phyloP scores from a whole-genome alignment of 2,888 invertebrate species.

The Diarsia mendica region DNA sequence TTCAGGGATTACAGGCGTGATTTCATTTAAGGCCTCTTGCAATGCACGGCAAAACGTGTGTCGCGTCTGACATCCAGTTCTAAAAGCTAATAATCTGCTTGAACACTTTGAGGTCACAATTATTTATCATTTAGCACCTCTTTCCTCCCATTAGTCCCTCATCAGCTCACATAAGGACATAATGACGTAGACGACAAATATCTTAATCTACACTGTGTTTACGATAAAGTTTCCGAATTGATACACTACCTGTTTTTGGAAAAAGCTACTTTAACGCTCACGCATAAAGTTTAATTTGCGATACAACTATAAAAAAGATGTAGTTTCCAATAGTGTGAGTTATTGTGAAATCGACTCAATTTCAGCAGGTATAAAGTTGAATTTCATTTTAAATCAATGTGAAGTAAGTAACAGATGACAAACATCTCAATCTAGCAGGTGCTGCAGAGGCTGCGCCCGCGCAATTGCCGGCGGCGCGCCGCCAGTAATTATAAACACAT shows the following conservation, averaged over 20 bases:
- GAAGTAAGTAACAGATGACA: conserved; percentile 34
- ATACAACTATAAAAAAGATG: background rate
- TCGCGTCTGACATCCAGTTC: no score
- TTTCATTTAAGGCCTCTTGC: background rate
- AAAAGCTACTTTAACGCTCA: background rate
- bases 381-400: background rate
- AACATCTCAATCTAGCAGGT: conserved; percentile 64
- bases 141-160: conserved; percentile 30
- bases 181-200: conserved; percentile 54
- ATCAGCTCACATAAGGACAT: conserved; percentile 30
- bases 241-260: background rate
- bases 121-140: conserved; percentile 42
- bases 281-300: background rate
- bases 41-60: background rate
- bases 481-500: conserved; percentile 68
- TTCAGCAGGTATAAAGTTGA: background rate
- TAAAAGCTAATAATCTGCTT: no score
- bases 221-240: background rate
- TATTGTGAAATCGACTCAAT: background rate
- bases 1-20: no score
- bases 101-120: conserved; percentile 3
- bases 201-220: conserved; percentile 46
- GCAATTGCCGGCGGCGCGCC: conserved; percentile 54
- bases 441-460: conserved; percentile 35
- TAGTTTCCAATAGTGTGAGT: background rate